Evolutionary conservation across 2,797 vertebrate genomes (phyloP).

Genomic region (Scolopax rusticola): DNA sequence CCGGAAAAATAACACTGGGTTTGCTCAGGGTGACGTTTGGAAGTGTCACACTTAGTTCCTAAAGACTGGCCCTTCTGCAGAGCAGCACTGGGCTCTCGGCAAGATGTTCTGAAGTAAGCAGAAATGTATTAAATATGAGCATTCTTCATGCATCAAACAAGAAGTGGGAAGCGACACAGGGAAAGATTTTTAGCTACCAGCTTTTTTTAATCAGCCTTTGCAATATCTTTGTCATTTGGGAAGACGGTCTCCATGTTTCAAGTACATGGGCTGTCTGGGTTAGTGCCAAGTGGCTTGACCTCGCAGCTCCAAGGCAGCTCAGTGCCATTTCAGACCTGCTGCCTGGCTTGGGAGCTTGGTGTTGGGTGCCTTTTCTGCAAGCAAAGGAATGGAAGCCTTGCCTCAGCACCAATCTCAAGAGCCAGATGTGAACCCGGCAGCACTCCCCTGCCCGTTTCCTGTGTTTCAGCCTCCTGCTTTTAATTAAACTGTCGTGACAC

Average conservation of each 20-base stretch:
- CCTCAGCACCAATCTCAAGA: neutral
- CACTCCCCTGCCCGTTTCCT: neutral
- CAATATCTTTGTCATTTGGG: neutral
- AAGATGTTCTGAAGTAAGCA: neutral
- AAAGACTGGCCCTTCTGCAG: neutral
- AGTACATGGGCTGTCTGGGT: neutral
- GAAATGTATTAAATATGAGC: neutral
- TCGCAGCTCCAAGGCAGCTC: neutral
- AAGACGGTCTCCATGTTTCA: accelerated
- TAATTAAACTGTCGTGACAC: constrained; percentile 19
- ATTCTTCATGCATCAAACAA: neutral
- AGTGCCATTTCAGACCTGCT: neutral
- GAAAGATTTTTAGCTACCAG: accelerated
- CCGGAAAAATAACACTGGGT: neutral
- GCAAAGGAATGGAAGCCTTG: neutral
- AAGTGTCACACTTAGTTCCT: neutral
- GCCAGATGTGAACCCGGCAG: neutral
- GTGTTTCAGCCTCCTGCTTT: neutral
- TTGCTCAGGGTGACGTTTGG: neutral
- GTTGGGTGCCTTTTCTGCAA: neutral
- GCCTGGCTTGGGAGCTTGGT: neutral
- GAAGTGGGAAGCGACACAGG: neutral
- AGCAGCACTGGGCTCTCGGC: accelerated
- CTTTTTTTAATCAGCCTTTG: neutral
- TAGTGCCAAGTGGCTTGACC: neutral